These are phyloP conservation scores for Melanerpes formicivorus DNA, from an alignment of 2,113 vertebrate species.

Conservation along the genomic window DNA sequence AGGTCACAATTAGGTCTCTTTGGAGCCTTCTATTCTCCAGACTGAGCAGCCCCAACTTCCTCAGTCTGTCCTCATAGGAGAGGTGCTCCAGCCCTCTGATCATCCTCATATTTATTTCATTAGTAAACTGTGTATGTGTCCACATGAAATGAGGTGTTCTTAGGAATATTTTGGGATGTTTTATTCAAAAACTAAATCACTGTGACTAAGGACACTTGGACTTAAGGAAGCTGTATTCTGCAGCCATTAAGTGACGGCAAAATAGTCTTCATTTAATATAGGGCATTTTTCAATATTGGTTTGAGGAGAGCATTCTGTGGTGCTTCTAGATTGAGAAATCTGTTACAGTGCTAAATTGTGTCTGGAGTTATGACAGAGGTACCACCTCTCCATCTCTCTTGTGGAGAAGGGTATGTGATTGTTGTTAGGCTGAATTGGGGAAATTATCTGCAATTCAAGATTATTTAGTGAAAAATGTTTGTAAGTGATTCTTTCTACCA, in stretches of 20 bases:
- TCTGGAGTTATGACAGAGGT: neutral
- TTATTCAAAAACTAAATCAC: neutral
- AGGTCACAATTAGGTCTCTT: too few relatives aligned
- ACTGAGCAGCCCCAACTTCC: too few relatives aligned
- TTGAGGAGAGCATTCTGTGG: neutral
- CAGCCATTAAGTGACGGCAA: neutral
- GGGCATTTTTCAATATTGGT: neutral
- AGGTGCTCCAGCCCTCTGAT: too few relatives aligned
- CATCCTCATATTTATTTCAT: neutral
- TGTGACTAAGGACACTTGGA: neutral
- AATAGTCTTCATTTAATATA: neutral
- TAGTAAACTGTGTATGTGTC: neutral
- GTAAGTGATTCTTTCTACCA: neutral
- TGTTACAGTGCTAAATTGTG: neutral
- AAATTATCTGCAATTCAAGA: neutral
- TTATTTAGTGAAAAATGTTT: neutral
- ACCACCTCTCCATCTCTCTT: too few relatives aligned
- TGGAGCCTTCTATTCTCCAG: too few relatives aligned
- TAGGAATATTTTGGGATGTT: neutral
- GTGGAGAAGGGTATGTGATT: neutral
- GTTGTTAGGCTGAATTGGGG: neutral
- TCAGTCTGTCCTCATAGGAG: too few relatives aligned
- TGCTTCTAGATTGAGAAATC: neutral
- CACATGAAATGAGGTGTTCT: neutral
- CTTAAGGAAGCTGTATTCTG: neutral